Conservation (phyloP, 2,888 invertebrate species). For the Drosophila trichaetosa region DNA sequence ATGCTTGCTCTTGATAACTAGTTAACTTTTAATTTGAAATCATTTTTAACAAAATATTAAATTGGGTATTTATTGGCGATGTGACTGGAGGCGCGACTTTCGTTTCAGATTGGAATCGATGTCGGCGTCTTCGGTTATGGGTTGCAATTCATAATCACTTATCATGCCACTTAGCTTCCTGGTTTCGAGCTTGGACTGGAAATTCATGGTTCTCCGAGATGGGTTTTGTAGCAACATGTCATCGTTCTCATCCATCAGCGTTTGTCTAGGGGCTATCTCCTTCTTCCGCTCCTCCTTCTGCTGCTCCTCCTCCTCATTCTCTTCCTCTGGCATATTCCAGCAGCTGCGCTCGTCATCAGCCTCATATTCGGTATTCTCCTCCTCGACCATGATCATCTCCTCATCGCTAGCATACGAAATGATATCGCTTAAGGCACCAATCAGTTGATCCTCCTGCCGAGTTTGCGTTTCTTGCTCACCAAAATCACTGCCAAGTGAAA, state of each 20-base stretch:
- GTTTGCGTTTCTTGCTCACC: constrained; percentile 29
- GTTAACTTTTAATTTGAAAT: constrained; percentile 49
- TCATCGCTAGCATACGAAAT: background rate
- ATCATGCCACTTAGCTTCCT: background rate
- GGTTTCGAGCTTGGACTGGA: constrained; percentile 1
- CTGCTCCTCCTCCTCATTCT: background rate
- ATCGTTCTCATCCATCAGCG: background rate
- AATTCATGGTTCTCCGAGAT: background rate
- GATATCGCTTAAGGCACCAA: constrained; percentile 23
- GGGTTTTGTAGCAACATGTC: background rate
- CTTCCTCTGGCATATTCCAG: background rate
- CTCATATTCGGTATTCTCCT: constrained; percentile 38
- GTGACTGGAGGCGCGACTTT: background rate
- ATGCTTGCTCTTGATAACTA: constrained; percentile 17
- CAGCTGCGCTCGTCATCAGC: constrained; percentile 47
- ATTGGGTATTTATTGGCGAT: constrained; percentile 9
- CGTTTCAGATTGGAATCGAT: too few species aligned
- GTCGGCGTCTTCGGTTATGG: background rate
- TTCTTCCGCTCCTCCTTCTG: background rate
- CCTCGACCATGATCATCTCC: background rate
- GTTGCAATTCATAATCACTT: constrained; percentile 26
- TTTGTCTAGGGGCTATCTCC: background rate
- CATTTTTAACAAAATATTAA: constrained; percentile 1
- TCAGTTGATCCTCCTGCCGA: constrained; percentile 18
- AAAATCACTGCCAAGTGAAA: constrained; percentile 31